A percentile compares a stretch with the other conserved stretches of the same genome.
Conservation (phyloP, 2,888 invertebrate genomes). For the Euspilapteryx auroguttella region DNA sequence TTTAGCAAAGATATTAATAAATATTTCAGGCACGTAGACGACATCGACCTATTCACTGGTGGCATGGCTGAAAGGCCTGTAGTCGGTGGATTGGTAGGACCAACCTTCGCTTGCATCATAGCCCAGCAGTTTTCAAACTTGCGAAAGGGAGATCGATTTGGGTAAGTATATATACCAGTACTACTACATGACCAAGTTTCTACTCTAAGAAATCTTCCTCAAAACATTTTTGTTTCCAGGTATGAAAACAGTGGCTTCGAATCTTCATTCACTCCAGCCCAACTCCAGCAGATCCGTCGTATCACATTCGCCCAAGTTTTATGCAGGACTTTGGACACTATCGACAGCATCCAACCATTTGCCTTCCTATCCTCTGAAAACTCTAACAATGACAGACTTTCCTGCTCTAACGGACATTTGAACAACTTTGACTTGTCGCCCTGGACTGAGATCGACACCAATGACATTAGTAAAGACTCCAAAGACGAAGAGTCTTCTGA, state of each 20-base stretch:
- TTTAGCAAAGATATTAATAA: too few species aligned
- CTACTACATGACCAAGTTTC: too few species aligned
- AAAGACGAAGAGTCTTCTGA: conserved; percentile 12
- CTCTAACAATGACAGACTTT: conserved; percentile 59
- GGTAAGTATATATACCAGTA: conserved; percentile 59
- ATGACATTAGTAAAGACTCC: conserved; percentile 34
- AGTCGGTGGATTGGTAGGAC: conserved; percentile 78
- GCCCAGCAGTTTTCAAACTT: conserved; percentile 83
- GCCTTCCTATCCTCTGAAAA: conserved; percentile 66
- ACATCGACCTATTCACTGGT: conserved; percentile 83
- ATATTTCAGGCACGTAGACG: conserved; percentile 66
- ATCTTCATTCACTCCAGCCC: conserved; percentile 75
- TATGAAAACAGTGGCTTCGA: conserved; percentile 79
- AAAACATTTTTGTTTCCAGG: too few species aligned
- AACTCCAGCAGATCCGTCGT: conserved; percentile 72
- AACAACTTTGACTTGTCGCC: conserved; percentile 63
- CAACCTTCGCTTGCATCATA: conserved; percentile 86
- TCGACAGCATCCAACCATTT: conserved; percentile 71
- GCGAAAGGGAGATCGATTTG: conserved; percentile 77
- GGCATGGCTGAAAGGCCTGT: conserved; percentile 83
- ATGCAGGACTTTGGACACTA: conserved; percentile 66
- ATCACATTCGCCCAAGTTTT: conserved; percentile 73
- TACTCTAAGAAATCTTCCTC: too few species aligned
- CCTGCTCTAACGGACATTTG: conserved; percentile 56
- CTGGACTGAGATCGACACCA: conserved; percentile 60